These are phyloP conservation scores for Halcyon leucocephala DNA, from an alignment of 2,797 vertebrate genomes.

Conservation along the genomic window DNA sequence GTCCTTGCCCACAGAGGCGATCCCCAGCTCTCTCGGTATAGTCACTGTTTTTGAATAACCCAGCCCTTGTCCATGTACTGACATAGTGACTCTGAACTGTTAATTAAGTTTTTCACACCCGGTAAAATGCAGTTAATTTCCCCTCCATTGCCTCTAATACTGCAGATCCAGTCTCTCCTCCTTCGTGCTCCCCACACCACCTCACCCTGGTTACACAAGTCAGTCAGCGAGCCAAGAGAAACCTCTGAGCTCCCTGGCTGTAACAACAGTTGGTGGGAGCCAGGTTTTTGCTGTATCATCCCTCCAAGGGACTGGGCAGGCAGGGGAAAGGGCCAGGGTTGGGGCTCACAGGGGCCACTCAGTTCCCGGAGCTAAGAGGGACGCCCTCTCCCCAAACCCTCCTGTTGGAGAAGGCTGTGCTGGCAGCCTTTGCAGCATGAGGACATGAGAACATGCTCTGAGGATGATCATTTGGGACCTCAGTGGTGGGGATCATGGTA, in stretches of 20 bases:
- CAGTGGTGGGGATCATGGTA: fast-evolving
- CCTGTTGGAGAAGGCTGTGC: fast-evolving
- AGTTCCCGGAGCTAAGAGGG: neutral
- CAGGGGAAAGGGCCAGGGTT: neutral
- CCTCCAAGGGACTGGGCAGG: neutral
- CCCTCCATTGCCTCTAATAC: fast-evolving
- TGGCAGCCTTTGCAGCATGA: neutral
- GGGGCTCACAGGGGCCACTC: neutral
- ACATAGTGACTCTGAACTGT: neutral
- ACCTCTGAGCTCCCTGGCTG: conserved; percentile 25
- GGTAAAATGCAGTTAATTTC: neutral
- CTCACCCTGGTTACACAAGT: conserved; percentile 51
- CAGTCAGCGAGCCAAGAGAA: conserved; percentile 30
- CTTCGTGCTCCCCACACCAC: conserved; percentile 52
- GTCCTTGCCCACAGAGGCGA: neutral
- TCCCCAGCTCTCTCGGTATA: neutral
- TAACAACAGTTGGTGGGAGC: neutral
- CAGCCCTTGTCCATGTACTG: neutral
- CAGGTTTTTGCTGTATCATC: conserved; percentile 35
- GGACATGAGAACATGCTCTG: fast-evolving
- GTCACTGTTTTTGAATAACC: neutral
- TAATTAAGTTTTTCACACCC: neutral
- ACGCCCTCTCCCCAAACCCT: neutral
- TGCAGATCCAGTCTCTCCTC: neutral
- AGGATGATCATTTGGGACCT: neutral